phyloP scores from a whole-genome alignment of 2,797 vertebrate genomes.

The Sarcophilus harrisii region DNA sequence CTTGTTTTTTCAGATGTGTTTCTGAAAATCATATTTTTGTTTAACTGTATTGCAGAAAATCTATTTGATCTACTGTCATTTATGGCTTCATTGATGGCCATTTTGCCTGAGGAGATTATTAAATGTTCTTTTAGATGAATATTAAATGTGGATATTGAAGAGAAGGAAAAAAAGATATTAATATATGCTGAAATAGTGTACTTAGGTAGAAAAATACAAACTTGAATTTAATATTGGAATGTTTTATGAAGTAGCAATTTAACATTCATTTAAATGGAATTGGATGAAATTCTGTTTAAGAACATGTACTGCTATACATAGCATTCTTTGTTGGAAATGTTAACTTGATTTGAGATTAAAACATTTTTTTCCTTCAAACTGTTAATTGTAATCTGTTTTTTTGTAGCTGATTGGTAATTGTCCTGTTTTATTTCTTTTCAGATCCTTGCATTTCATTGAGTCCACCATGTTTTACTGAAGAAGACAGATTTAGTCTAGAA shows the following conservation, averaged over 20 bases:
- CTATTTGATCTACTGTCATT: constrained; percentile 1
- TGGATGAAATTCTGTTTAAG: constrained; percentile 49
- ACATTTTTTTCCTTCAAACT: constrained; percentile 22
- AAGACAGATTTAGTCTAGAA: constrained; percentile 95
- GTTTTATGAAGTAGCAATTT: constrained; percentile 13
- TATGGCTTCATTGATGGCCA: neutral
- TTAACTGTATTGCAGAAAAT: constrained; percentile 27
- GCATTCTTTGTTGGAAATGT: constrained; percentile 33
- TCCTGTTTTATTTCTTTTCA: constrained; percentile 72
- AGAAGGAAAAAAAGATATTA: constrained; percentile 11
- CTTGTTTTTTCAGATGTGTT: neutral
- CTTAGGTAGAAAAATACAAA: neutral
- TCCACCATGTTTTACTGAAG: constrained; percentile 95
- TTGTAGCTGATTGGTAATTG: constrained; percentile 59
- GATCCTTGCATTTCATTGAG: constrained; percentile 93
- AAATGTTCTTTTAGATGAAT: constrained; percentile 12
- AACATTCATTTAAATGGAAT: constrained; percentile 1
- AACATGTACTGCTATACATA: constrained; percentile 6
- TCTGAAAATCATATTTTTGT: constrained; percentile 5
- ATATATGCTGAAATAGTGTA: neutral
- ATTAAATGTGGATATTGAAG: constrained; percentile 35
- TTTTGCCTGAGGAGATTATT: neutral
- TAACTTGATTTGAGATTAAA: constrained; percentile 23
- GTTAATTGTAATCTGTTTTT: constrained; percentile 38
- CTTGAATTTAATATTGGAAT: constrained; percentile 25